phyloP scores from a whole-genome alignment of 2,888 invertebrate species.

The Steinernema hermaphroditum region DNA sequence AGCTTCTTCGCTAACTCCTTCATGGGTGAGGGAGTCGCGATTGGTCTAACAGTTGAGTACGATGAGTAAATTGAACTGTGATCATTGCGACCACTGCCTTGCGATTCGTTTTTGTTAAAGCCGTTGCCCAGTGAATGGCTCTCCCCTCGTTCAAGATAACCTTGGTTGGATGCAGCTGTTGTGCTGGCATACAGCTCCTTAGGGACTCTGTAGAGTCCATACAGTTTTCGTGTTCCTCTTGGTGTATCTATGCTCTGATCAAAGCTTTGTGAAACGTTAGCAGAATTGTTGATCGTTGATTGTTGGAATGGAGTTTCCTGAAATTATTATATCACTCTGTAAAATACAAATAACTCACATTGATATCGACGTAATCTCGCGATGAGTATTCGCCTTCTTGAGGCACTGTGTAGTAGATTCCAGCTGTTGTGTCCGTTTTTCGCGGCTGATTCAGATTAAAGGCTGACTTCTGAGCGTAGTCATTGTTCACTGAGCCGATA shows the following conservation, averaged over 20 bases:
- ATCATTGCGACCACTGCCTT: not conserved
- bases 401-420: not conserved
- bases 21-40: not conserved
- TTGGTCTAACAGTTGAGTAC: not conserved
- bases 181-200: not conserved
- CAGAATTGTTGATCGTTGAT: not conserved
- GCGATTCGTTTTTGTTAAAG: not conserved
- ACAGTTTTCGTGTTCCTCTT: not conserved
- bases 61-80: not conserved
- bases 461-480: not conserved
- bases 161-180: not conserved
- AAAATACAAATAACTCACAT: not conserved
- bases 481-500: not conserved
- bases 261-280: not conserved
- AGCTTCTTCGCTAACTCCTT: constrained; percentile 14
- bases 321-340: not conserved
- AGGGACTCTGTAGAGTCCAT: not conserved
- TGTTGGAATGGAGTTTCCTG: not conserved
- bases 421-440: not conserved
- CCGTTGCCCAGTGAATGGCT: too few relatives aligned
- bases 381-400: not conserved
- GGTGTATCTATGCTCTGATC: not conserved
- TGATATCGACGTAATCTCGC: not conserved
- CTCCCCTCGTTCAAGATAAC: too few relatives aligned
- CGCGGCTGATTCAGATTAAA: not conserved